Evolutionary conservation across 2,888 invertebrate genomes (phyloP).

Genomic region (Oscheius myriophilus): DNA sequence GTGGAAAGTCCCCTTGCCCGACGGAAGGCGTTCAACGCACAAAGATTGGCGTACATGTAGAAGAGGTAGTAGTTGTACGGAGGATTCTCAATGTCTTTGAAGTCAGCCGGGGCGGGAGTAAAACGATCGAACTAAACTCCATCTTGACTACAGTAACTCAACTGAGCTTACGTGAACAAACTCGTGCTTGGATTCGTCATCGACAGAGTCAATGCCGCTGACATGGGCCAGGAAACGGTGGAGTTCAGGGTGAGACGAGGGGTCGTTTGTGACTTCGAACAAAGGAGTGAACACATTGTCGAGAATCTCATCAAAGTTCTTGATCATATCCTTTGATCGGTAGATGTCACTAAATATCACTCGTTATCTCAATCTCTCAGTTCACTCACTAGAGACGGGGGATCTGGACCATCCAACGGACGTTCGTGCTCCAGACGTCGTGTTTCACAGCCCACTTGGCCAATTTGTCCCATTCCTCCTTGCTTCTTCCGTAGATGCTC

Average conservation of each 20-base stretch:
- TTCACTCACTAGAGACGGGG: slow-evolving; percentile 89
- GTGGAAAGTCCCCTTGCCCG: slow-evolving; percentile 75
- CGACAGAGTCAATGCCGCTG: slow-evolving; percentile 96
- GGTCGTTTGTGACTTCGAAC: slow-evolving; percentile 94
- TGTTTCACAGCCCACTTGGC: slow-evolving; percentile 94
- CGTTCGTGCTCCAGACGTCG: slow-evolving; percentile 88
- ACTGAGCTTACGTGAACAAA: slow-evolving; percentile 77
- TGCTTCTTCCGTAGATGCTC: slow-evolving; percentile 90
- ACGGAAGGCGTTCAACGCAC: slow-evolving; percentile 91
- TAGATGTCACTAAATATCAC: slow-evolving; percentile 86
- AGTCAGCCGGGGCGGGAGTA: slow-evolving; percentile 82
- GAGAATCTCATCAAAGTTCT: slow-evolving; percentile 92
- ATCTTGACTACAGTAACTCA: not conserved
- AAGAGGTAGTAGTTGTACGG: slow-evolving; percentile 97
- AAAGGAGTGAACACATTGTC: slow-evolving; percentile 93
- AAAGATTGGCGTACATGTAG: slow-evolving; percentile 96
- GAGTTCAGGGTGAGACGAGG: slow-evolving; percentile 88
- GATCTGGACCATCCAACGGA: slow-evolving; percentile 96
- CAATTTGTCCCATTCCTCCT: slow-evolving; percentile 92
- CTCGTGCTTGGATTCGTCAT: slow-evolving; percentile 98
- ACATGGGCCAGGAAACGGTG: slow-evolving; percentile 87
- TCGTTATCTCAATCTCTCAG: not conserved
- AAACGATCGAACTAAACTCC: slow-evolving; percentile 77
- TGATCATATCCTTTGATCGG: slow-evolving; percentile 86
- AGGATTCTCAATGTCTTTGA: slow-evolving; percentile 92